Evolutionary conservation across 2,113 vertebrate species (phyloP).

Genomic region (Saccopteryx bilineata): DNA sequence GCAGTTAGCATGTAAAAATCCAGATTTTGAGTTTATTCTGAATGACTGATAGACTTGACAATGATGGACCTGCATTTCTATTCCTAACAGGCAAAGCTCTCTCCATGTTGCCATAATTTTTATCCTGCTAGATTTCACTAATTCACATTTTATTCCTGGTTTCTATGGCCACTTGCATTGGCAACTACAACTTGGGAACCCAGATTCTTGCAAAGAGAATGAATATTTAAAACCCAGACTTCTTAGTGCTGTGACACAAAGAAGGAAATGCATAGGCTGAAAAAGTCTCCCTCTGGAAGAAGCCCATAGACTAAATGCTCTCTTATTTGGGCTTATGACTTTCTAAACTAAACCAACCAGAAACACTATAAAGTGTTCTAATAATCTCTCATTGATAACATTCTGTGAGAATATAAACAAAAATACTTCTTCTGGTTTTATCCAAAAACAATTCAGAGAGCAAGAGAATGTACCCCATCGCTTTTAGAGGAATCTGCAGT

Average conservation of each 20-base stretch:
- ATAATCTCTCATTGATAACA: background rate
- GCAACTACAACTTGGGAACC: background rate
- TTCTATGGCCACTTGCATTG: background rate
- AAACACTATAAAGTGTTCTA: background rate
- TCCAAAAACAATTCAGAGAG: slow-evolving; percentile 4
- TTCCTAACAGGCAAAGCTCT: background rate
- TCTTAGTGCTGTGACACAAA: background rate
- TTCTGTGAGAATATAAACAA: slow-evolving; percentile 44
- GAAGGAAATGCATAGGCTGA: background rate
- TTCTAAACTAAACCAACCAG: slow-evolving; percentile 48
- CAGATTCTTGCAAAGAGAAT: background rate
- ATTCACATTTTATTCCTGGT: background rate
- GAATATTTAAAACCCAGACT: background rate
- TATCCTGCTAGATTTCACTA: background rate
- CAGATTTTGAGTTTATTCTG: slow-evolving; percentile 19
- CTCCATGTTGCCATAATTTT: background rate
- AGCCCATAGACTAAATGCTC: background rate
- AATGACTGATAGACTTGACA: background rate
- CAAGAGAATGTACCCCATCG: background rate
- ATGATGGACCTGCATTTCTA: background rate
- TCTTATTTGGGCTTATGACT: background rate
- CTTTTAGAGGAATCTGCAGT: slow-evolving; percentile 25
- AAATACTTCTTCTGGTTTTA: slow-evolving; percentile 20
- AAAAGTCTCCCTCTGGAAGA: background rate
- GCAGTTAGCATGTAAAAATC: background rate